Evolutionary conservation across 2,797 vertebrate species (phyloP).

Genomic region (Spinus pinus): DNA sequence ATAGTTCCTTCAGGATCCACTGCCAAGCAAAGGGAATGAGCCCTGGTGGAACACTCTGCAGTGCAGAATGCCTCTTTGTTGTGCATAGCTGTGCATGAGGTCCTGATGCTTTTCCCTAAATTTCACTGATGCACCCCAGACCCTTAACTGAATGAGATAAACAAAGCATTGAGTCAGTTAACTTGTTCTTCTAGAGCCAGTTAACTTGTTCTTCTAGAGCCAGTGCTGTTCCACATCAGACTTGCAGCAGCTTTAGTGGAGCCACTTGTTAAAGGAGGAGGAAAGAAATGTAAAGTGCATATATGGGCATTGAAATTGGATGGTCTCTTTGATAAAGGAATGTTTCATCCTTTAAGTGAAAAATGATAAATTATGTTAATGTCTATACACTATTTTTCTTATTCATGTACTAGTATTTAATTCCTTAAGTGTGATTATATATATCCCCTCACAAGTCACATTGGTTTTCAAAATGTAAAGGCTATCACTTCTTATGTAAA

Average conservation of each 20-base stretch:
- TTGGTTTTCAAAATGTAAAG: background rate
- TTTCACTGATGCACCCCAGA: background rate
- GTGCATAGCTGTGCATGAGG: background rate
- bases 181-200: background rate
- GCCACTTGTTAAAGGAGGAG: background rate
- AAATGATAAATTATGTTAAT: background rate
- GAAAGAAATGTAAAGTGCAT: background rate
- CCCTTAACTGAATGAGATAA: background rate
- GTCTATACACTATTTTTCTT: background rate
- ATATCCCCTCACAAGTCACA: background rate
- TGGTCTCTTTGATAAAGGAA: background rate
- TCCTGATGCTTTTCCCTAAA: background rate
- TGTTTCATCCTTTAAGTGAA: background rate
- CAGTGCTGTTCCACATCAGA: background rate
- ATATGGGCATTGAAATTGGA: background rate
- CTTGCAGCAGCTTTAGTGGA: background rate
- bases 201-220: background rate
- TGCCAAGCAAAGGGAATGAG: background rate
- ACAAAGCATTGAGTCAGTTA: background rate
- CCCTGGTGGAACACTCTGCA: accelerated
- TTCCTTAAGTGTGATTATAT: background rate
- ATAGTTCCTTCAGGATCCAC: background rate
- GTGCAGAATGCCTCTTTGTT: background rate
- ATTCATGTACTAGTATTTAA: background rate
- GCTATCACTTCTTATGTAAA: background rate